Evolutionary conservation across 2,797 vertebrate genomes (phyloP), one percentile per base, ranked within the genome.

Genomic region (Chelmon rostratus): DNA sequence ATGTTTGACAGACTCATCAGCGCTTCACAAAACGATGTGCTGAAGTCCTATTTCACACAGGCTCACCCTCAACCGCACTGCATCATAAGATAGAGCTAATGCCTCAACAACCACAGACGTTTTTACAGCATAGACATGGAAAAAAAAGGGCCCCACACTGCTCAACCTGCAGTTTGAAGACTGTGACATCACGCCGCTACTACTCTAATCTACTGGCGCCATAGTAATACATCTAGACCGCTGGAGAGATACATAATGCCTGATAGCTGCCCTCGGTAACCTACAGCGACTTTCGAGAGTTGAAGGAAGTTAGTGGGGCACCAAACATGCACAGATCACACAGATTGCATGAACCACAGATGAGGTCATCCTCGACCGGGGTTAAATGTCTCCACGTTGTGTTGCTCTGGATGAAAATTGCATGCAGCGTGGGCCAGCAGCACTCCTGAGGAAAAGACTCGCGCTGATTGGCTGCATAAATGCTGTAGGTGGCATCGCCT

Each of bases 171-270:
- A 72, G 61, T 80, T 73, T 76, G 53, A 85, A 78, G 65, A 75
- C 68, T 58, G 68, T 88, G 83, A 90, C 79, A 86, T 90, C 78
- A 87, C 73, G 80, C 28, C 0, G 56, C 56, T 47, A 10, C 72
- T 9, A 18, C 77, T 74, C 58, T 76, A 67, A 84, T 76, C 82
- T 68, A 53, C 76, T 66, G 82, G 50, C 44, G 33, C 73, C 68
- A 54, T 54, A 70, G 69, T 56, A 73, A 83, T 73, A 73, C 83
- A 89, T 84, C 47, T 40, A 19, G 58, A 57, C 77, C 31, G 69
- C 44, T 25, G 53, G 76, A 78, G 72, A 63, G 50, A 83, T 65
- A 73, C 68, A 81, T 50, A 83, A 80, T 40, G 13, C 38, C 65
- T 19, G 19, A 72, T 64, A 72, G 67, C 57, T 54, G 58, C 61